phyloP scores from a whole-genome alignment of 1,140 invertebrate species.

The Tetramorium alpestre region DNA sequence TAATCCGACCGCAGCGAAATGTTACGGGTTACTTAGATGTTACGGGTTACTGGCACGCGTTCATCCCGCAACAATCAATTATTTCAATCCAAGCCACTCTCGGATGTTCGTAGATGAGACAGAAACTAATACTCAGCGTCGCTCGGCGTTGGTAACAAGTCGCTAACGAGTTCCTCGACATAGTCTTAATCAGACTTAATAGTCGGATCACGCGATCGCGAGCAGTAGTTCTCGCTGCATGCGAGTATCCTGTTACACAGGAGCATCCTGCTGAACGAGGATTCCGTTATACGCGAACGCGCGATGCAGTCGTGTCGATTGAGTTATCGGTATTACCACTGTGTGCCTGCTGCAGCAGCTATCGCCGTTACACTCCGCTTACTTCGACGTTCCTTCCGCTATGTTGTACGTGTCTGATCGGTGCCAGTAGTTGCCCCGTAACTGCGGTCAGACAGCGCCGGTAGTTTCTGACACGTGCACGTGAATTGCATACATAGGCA shows the following conservation, averaged over 20 bases:
- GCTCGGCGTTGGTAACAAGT: conserved; percentile 55
- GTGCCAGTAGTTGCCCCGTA: conserved; percentile 28
- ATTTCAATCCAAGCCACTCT: conserved; percentile 34
- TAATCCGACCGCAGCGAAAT: conserved; percentile 7
- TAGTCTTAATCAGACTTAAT: conserved; percentile 56
- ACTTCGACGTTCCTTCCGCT: conserved; percentile 40
- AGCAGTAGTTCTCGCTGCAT: not conserved
- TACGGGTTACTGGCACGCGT: not conserved
- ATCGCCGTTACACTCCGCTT: conserved; percentile 47
- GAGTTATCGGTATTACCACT: conserved; percentile 53
- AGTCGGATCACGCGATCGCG: conserved; percentile 26
- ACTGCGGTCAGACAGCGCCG: conserved; percentile 15
- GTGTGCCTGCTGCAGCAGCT: conserved; percentile 26
- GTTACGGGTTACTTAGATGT: not conserved
- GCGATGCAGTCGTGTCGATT: conserved; percentile 45
- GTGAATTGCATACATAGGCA: not conserved
- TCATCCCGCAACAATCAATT: conserved; percentile 58
- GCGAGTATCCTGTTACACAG: conserved; percentile 27
- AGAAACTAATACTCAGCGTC: conserved; percentile 47
- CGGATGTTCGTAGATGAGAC: conserved; percentile 32
- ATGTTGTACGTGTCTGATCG: conserved; percentile 34
- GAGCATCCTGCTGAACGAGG: conserved; percentile 3
- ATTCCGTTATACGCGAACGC: conserved; percentile 15
- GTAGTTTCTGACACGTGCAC: conserved; percentile 24
- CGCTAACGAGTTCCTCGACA: conserved; percentile 60